A percentile compares a stretch with the other conserved stretches of the same genome.
Evolutionary conservation across 37 sponge, comb jelly and placozoan species (phyloP).

Genomic region (Theonella swinhoei): DNA sequence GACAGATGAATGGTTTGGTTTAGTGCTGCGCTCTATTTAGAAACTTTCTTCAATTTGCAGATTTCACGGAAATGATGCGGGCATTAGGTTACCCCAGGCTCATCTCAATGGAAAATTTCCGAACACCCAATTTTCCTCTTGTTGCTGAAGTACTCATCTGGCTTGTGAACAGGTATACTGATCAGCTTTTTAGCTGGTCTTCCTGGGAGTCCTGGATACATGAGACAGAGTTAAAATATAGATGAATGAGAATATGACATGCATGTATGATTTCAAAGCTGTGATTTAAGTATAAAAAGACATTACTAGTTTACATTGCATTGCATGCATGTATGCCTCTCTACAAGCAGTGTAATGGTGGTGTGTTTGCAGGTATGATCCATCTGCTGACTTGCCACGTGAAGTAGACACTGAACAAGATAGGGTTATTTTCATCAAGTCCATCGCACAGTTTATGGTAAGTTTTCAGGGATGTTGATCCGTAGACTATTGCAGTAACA

Average conservation of each 20-base stretch:
- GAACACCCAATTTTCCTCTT: conserved; percentile 94
- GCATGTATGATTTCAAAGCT: neutral
- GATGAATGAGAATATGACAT: neutral
- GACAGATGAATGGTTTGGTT: neutral
- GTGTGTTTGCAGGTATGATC: conserved; percentile 81
- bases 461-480: neutral
- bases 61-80: conserved; percentile 98
- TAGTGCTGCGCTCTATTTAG: neutral
- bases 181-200: too few species aligned
- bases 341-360: neutral
- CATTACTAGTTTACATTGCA: too few species aligned
- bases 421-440: conserved; percentile 94
- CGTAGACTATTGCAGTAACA: neutral
- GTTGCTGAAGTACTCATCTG: conserved; percentile 93
- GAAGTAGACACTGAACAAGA: conserved; percentile 96
- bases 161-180: conserved; percentile 82
- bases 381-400: conserved; percentile 79
- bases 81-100: conserved; percentile 92
- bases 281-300: too few species aligned
- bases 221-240: too few species aligned
- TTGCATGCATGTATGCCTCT: too few species aligned
- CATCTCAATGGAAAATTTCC: conserved; percentile 97
- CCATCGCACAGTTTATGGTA: conserved; percentile 92
- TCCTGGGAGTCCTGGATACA: too few species aligned
- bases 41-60: conserved; percentile 39